These are phyloP conservation scores for Limonius californicus DNA, from an alignment of 1,140 invertebrate genomes.

Conservation along the genomic window DNA sequence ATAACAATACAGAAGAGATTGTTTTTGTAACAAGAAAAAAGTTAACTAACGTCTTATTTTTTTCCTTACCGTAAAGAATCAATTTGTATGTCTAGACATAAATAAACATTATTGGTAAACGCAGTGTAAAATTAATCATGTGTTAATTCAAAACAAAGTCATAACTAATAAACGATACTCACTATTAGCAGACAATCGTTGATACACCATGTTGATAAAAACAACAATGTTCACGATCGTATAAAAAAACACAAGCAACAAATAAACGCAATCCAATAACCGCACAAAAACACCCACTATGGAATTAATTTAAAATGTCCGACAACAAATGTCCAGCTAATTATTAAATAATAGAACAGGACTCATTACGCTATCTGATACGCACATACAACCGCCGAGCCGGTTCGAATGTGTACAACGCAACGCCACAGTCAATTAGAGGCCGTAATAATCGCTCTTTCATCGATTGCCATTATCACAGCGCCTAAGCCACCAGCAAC, in stretches of 20 bases:
- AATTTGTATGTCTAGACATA: too few species aligned
- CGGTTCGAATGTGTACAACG: too few species aligned
- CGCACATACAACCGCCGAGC: not conserved
- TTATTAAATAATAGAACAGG: not conserved
- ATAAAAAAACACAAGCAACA: constrained; percentile 22
- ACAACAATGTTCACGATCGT: constrained; percentile 2
- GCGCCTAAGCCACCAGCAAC: not conserved
- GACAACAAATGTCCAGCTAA: not conserved
- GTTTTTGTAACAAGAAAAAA: too few species aligned
- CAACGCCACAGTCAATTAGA: not conserved
- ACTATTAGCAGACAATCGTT: constrained; percentile 25
- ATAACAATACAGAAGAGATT: too few species aligned
- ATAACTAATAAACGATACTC: not conserved
- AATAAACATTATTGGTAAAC: too few species aligned
- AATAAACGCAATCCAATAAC: constrained; percentile 4
- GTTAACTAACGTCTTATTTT: too few species aligned
- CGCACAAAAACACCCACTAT: constrained; percentile 10
- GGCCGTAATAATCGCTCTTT: not conserved
- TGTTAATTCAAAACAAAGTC: not conserved
- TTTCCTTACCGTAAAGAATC: not conserved
- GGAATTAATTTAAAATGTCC: not conserved
- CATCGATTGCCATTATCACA: constrained; percentile 5
- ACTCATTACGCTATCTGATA: not conserved
- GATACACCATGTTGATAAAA: constrained; percentile 27
- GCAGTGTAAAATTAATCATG: not conserved